These are phyloP conservation scores for Raja brachyura DNA, from an alignment of 2,113 vertebrate genomes.

Conservation along the genomic window DNA sequence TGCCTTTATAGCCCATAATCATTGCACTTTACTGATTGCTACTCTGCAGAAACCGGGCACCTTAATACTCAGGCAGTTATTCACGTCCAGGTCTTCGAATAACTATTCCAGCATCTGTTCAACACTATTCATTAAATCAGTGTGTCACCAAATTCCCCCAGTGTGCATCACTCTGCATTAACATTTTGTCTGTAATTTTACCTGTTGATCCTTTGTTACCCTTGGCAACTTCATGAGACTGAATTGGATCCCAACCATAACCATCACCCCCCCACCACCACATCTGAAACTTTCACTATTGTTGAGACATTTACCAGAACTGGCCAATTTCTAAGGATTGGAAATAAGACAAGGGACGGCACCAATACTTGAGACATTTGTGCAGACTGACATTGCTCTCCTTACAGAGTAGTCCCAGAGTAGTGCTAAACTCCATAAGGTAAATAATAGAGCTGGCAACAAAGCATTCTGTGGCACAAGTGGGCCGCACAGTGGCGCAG, in stretches of 20 bases:
- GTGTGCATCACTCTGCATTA: not conserved
- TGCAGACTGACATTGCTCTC: not conserved
- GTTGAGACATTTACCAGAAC: not conserved
- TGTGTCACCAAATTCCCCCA: not conserved
- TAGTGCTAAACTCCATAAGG: too few species aligned
- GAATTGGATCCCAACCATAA: not conserved
- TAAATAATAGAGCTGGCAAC: too few species aligned
- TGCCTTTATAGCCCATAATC: not conserved
- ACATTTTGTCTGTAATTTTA: not conserved
- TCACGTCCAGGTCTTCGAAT: not conserved
- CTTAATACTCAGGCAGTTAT: not conserved
- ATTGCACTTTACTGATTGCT: not conserved
- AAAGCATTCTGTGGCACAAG: too few species aligned
- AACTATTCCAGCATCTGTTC: not conserved
- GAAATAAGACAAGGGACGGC: not conserved
- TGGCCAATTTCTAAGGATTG: not conserved
- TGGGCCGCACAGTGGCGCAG: too few species aligned
- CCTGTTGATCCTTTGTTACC: not conserved
- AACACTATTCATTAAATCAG: not conserved
- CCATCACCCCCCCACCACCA: too few species aligned
- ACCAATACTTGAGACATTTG: not conserved
- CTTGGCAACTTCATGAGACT: not conserved
- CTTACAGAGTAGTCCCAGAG: too few species aligned
- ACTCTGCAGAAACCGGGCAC: not conserved
- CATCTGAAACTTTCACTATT: not conserved